A percentile compares a stretch with the other conserved stretches of the same genome.
Evolutionary conservation across 2,888 invertebrate species (phyloP).

Genomic region (Eurytoma californica): DNA sequence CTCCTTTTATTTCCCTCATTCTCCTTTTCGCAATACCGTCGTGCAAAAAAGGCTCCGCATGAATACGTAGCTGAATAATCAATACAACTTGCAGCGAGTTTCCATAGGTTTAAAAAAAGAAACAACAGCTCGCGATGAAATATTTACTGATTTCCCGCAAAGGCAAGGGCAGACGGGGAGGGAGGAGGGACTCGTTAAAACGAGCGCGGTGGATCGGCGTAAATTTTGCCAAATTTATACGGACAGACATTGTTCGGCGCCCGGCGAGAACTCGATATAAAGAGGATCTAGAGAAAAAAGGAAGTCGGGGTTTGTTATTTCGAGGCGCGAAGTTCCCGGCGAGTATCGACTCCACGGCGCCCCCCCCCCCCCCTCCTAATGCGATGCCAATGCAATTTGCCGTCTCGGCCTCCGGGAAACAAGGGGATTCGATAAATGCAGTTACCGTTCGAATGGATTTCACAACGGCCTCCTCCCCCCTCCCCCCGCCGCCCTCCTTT

Average conservation of each 20-base stretch:
- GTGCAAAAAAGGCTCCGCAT: constrained; percentile 13
- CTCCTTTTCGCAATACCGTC: background rate
- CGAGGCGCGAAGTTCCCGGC: constrained; percentile 6
- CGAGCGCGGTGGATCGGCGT: constrained; percentile 22
- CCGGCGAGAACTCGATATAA: constrained; percentile 4
- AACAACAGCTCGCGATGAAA: constrained; percentile 28
- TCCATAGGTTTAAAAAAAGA: background rate
- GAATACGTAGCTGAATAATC: constrained; percentile 37
- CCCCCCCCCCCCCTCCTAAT: constrained; percentile 20
- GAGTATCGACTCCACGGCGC: constrained; percentile 38
- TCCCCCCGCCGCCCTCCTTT: background rate
- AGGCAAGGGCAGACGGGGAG: too few species aligned
- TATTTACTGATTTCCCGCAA: constrained; percentile 44
- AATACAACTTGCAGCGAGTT: constrained; percentile 25
- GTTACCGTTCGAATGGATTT: constrained; percentile 50
- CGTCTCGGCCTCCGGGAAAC: constrained; percentile 35
- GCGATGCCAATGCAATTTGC: constrained; percentile 56
- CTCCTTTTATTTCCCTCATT: too few species aligned
- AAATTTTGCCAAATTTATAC: constrained; percentile 21
- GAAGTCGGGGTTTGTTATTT: constrained; percentile 39
- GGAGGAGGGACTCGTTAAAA: constrained; percentile 19
- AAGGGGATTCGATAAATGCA: constrained; percentile 53
- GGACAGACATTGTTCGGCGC: background rate
- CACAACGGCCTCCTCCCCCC: constrained; percentile 5
- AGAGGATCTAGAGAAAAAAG: background rate